These are phyloP conservation scores for Cabera pusaria DNA, from an alignment of 2,888 invertebrate genomes.

Conservation along the genomic window DNA sequence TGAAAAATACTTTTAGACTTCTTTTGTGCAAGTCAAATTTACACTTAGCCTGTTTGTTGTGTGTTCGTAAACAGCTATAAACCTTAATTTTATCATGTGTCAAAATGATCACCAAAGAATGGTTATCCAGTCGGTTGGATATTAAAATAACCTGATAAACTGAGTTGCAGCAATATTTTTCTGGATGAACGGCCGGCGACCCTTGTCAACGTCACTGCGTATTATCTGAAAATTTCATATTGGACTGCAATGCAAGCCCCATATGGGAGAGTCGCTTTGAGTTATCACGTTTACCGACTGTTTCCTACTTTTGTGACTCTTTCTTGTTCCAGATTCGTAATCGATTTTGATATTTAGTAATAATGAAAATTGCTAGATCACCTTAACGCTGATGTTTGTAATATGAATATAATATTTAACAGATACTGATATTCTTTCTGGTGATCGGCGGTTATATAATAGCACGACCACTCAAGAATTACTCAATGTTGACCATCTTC, in stretches of 20 bases:
- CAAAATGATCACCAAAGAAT: conserved; percentile 1
- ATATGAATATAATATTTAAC: too few species aligned
- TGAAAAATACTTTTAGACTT: too few species aligned
- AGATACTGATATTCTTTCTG: too few species aligned
- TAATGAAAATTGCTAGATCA: too few species aligned
- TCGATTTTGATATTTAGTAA: too few species aligned
- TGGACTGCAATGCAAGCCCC: conserved; percentile 57
- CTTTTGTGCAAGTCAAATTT: background rate
- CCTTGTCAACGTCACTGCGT: conserved; percentile 72
- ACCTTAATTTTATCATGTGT: background rate
- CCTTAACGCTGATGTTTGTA: too few species aligned
- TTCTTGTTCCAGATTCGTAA: conserved; percentile 3
- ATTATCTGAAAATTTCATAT: conserved; percentile 70
- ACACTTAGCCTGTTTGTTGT: too few species aligned
- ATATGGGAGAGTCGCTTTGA: conserved; percentile 15
- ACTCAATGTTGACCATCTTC: too few species aligned
- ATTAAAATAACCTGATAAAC: conserved; percentile 65
- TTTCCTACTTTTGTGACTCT: conserved; percentile 5
- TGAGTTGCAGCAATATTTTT: conserved; percentile 66
- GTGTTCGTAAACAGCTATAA: too few species aligned
- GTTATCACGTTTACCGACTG: conserved; percentile 14
- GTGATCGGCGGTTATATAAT: too few species aligned
- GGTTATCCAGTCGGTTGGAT: conserved; percentile 30
- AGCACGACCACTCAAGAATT: too few species aligned
- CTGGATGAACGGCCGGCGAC: conserved; percentile 63